A percentile compares a stretch with the other conserved stretches of the same genome.
Evolutionary conservation across 2,113 vertebrate species (phyloP).

Genomic region (Arizona elegans): DNA sequence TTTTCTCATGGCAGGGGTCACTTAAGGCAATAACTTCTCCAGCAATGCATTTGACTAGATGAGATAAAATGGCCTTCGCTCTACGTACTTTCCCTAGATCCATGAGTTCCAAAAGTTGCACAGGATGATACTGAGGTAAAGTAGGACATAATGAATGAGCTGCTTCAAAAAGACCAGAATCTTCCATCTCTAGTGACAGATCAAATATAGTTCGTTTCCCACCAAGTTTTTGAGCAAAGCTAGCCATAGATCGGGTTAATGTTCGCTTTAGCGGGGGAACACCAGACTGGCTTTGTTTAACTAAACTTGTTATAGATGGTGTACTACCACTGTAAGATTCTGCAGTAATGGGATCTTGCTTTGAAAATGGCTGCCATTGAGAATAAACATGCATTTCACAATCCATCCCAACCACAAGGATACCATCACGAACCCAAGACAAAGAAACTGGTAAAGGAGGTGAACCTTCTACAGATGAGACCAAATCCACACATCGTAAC

Average conservation of each 20-base stretch:
- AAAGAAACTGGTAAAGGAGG: conserved; percentile 89
- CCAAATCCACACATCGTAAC: conserved; percentile 83
- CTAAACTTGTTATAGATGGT: conserved; percentile 77
- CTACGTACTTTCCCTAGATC: conserved; percentile 92
- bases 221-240: conserved; percentile 94
- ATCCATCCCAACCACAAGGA: conserved; percentile 96
- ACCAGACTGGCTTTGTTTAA: conserved; percentile 80
- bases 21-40: conserved; percentile 90
- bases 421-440: conserved; percentile 97
- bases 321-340: conserved; percentile 76
- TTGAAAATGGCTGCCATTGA: conserved; percentile 89
- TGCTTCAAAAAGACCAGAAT: conserved; percentile 95
- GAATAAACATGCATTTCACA: conserved; percentile 99
- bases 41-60: conserved; percentile 96
- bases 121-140: conserved; percentile 95
- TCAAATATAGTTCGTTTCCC: conserved; percentile 86
- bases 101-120: conserved; percentile 95
- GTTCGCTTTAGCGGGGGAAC: conserved; percentile 77
- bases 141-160: conserved; percentile 90
- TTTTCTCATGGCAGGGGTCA: conserved; percentile 77
- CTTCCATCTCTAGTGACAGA: conserved; percentile 86
- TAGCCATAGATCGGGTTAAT: conserved; percentile 90
- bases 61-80: conserved; percentile 94
- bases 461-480: conserved; percentile 93
- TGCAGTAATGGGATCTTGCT: conserved; percentile 55